These are phyloP conservation scores for Magallana nippona DNA, from an alignment of 2,888 invertebrate genomes.

Conservation along the genomic window DNA sequence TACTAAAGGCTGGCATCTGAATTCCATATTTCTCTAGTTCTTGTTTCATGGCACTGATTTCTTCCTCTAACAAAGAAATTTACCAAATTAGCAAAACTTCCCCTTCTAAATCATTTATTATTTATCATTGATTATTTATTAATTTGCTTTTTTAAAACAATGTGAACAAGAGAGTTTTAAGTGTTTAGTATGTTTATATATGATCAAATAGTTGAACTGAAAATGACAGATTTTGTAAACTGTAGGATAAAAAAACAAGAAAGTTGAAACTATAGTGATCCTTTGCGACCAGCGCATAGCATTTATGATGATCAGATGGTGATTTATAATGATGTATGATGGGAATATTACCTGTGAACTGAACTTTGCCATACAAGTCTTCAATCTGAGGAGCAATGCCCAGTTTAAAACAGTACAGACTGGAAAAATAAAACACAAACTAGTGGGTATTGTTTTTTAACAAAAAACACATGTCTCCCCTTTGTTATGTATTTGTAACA, in stretches of 20 bases:
- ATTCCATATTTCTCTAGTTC: conserved; percentile 87
- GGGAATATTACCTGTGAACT: conserved; percentile 82
- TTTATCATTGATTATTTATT: too few species aligned
- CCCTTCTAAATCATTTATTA: too few species aligned
- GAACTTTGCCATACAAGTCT: conserved; percentile 88
- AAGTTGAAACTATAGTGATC: background rate
- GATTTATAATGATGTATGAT: background rate
- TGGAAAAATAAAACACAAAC: conserved; percentile 67
- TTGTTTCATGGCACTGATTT: conserved; percentile 85
- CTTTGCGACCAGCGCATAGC: background rate
- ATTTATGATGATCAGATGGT: background rate
- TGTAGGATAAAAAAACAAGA: background rate
- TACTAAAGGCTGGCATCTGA: conserved; percentile 87
- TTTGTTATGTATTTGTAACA: too few species aligned
- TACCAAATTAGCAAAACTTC: background rate
- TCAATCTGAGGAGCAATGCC: conserved; percentile 89
- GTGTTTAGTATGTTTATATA: too few species aligned
- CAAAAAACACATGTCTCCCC: too few species aligned
- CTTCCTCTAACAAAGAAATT: conserved; percentile 80
- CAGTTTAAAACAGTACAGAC: conserved; percentile 80
- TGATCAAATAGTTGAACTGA: too few species aligned
- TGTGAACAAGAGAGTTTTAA: too few species aligned
- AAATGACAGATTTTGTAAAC: too few species aligned
- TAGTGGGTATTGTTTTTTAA: too few species aligned
- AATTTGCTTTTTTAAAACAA: too few species aligned